These are phyloP conservation scores for Macaria notata DNA, from an alignment of 2,888 invertebrate species.

Conservation along the genomic window DNA sequence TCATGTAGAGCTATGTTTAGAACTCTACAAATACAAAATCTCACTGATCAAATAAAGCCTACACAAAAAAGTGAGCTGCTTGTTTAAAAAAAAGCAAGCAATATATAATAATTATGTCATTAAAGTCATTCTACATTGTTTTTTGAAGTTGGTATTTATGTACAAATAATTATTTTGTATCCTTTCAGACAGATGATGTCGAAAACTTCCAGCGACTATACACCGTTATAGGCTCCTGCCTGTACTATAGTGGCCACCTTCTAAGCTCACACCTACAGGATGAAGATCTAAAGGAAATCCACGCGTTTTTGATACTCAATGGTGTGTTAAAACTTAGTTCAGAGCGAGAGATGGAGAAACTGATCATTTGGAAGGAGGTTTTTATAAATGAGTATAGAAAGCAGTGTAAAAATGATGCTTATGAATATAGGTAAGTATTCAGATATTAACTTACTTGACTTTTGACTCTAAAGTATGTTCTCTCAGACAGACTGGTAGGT, in stretches of 20 bases:
- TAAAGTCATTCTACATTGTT: too few relatives aligned
- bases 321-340: conserved; percentile 87
- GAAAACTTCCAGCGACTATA: conserved; percentile 88
- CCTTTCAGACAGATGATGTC: conserved; percentile 87
- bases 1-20: too few relatives aligned
- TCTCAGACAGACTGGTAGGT: too few relatives aligned
- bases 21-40: too few relatives aligned
- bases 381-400: conserved; percentile 79
- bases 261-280: conserved; percentile 90
- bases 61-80: too few relatives aligned
- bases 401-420: conserved; percentile 52
- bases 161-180: background rate
- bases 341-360: conserved; percentile 85
- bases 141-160: too few relatives aligned
- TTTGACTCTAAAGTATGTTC: too few relatives aligned
- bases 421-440: conserved; percentile 59
- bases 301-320: conserved; percentile 88
- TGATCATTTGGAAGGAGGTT: conserved; percentile 90
- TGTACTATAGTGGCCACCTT: conserved; percentile 86
- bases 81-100: too few relatives aligned
- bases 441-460: background rate
- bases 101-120: too few relatives aligned
- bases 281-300: conserved; percentile 88
- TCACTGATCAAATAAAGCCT: too few relatives aligned
- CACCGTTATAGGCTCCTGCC: conserved; percentile 84